Evolutionary conservation across 2,888 invertebrate genomes (phyloP), one percentile per base, ranked within the genome.

Genomic region (Lasioglossum zephyrum): DNA sequence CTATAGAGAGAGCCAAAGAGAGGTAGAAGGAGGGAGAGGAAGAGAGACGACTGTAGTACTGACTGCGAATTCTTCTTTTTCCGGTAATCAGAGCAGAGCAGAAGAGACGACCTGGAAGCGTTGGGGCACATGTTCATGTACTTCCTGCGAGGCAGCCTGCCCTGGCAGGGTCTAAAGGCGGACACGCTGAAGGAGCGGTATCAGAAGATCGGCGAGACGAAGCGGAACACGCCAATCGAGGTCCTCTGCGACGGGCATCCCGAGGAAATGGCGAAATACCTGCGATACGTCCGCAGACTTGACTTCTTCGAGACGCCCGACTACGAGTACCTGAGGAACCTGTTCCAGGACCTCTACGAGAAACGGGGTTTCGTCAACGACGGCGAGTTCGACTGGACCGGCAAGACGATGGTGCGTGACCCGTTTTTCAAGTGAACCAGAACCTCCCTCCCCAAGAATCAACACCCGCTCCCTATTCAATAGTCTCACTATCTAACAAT

Each of bases 61-160:
- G 49, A 69, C 44, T 41, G 26, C 9, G 13, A 60, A 79, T 22
- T 22, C 6, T 82, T 73, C 44, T 74, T 18, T 74, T 39, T 36
- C 13, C 13, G 60, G 16, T 31, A 95, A 95, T 87, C 96, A 98
- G 99, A 99, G 96, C 99, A 99, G 97, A 99, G 99, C 95, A 97
- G 99, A 95, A 97, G 99, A 95, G 99, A 99, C 96, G 99, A 99
- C 96, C 96, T 99, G 95, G 99, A 99, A 96, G 99, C 99, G 89
- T 96, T 99, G 95, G 99, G 99, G 91, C 99, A 99, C 96, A 99
- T 99, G 99, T 99, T 99, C 96, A 99, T 99, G 99, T 99, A 99
- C 97, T 99, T 99, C 96, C 97, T 99, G 96, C 97, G 99, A 94
- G 99, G 99, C 94, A 99, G 99, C 96, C 97, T 99, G 96, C 99